These are phyloP conservation scores for Calameuta idolon DNA, from an alignment of 2,888 invertebrate genomes.

Conservation along the genomic window DNA sequence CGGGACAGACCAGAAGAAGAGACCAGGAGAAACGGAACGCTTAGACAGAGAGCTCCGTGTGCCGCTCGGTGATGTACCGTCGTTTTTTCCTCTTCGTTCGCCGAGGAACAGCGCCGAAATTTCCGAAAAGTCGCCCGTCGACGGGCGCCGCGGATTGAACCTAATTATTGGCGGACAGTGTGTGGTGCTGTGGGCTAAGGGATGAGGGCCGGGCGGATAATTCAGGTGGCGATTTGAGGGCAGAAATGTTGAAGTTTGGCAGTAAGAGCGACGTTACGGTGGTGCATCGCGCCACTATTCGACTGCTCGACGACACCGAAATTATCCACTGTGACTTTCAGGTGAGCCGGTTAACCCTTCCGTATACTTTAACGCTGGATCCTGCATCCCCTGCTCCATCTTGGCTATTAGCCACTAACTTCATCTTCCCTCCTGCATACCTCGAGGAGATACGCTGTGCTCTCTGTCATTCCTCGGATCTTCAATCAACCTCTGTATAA, in stretches of 20 bases:
- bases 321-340: conserved; percentile 94
- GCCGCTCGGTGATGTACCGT: conserved; percentile 29
- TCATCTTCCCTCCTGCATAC: background rate
- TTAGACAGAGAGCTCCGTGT: conserved; percentile 3
- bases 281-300: conserved; percentile 75
- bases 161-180: conserved; percentile 47
- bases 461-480: background rate
- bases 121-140: conserved; percentile 7
- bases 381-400: background rate
- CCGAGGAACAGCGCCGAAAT: conserved; percentile 10
- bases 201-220: conserved; percentile 62
- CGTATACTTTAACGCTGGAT: background rate
- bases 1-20: background rate
- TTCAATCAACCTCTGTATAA: background rate
- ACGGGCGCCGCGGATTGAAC: conserved; percentile 12
- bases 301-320: conserved; percentile 90
- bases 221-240: conserved; percentile 62
- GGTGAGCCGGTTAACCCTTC: conserved; percentile 67
- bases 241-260: conserved; percentile 69
- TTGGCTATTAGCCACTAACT: background rate
- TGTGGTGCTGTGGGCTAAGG: conserved; percentile 62
- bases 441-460: background rate
- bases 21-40: conserved; percentile 1
- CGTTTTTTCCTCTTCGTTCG: conserved; percentile 18
- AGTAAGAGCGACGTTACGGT: conserved; percentile 68